Base-by-base conservation (phyloP, 2,888 invertebrate genomes). In the Rhabditoides inermis region DNA sequence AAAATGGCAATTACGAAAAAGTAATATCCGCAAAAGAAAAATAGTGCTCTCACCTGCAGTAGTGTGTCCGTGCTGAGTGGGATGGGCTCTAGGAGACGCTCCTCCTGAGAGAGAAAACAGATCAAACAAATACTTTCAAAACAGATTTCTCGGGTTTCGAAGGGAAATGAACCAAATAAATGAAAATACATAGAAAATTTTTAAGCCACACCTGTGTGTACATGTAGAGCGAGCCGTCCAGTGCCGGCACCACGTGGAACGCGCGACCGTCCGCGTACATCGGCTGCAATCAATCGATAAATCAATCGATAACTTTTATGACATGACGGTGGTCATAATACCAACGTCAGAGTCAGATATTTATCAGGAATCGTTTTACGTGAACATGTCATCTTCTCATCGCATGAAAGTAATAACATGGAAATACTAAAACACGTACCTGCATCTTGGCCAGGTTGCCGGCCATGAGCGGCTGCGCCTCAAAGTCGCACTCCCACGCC, bases 181-280 rank as follows among this genome's bases (percentile, higher is more conserved):
- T n/a, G n/a, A n/a, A 32, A 32, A 32, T 32, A 23, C 41, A 3
- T 3, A 50, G 44, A 36, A 44, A 42, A 4, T 44, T 42, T 1
- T 44, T 27, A 27, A 28, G 36, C 27, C 45, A 42, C n/a, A 40
- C 51, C 45, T 37, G 22, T 5, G 55, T 51, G 50, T 59, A 61
- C 77, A 88, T 88, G 80, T 90, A 95, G 45, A 95, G 82, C 2
- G 86, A 85, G 1, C 95, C 95, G 71, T 86, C 87, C 10, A 95
- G 81, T 0, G 94, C 90, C 1, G 94, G 95, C 71, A 95, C 90
- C 75, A 94, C 83, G 45, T 88, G 83, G 45, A 55, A 61, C 25
- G 39, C 41, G 22, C 47, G 35, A 0, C 53, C 61, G 18, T 59
- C 55, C 0, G 55, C 27, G 20, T 41, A 35, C 32, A 59, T 53